Evolutionary conservation across 1,140 invertebrate species (phyloP), one percentile per base, ranked within the genome.

Genomic region (Idris sp.): DNA sequence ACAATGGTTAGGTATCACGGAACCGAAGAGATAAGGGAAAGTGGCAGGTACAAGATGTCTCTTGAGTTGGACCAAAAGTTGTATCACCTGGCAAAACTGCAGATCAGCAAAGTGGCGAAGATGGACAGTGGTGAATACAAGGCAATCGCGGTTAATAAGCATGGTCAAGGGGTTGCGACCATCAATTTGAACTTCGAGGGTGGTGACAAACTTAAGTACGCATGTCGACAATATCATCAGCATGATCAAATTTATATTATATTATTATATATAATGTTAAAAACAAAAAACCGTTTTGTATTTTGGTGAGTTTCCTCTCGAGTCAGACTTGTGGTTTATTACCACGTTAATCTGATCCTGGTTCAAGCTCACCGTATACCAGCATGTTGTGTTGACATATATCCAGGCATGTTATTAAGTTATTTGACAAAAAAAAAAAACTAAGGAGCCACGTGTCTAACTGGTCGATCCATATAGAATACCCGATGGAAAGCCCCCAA

Each of bases 111-210:
- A 78, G 96, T 98, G 31, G 92, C 94, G 67, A 93, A 92, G 76
- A 88, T 88, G 3, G 97, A 99, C 86, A 93, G 93, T 77, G 97
- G 97, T 65, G 95, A 97, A 84, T 99, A 99, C 88, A 94, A 93
- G 84, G 96, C 96, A 54, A 89, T 95, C 10, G 97, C 97, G 35
- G 95, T 92, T 88, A 99, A 98, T 88, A 93, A 92, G 81, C 92
- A 94, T 76, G 97, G 97, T 65, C 94, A 96, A 88, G 96, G 95
- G 44, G 92, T 93, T 30, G 96, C 97, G 33, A 97, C 95, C 69
- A 97, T 99, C 82, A 98, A 97, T 89, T 89, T 99, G 10, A 98
- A 98, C 89, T 97, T 97, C 87, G 95, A 96, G 88, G 94, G 93
- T 80, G 92, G 92, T 78, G 94, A 93, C 74, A 96, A 93, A 89